phyloP scores from a whole-genome alignment of 2,888 invertebrate species.

The Amphipoea oculea region DNA sequence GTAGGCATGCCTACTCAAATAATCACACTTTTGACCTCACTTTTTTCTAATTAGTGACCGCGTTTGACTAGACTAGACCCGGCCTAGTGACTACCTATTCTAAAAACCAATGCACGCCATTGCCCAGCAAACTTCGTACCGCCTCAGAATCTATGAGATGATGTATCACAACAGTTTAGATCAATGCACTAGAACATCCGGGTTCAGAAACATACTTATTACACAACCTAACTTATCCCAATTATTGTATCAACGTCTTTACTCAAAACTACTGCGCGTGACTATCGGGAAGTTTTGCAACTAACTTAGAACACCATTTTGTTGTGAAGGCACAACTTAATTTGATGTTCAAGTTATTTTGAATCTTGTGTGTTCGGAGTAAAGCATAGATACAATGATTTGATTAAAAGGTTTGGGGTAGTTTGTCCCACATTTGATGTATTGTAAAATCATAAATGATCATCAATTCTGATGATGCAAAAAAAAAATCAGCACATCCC shows the following conservation, averaged over 20 bases:
- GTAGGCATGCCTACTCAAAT: too few relatives aligned
- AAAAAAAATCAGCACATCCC: too few relatives aligned
- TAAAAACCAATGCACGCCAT: too few relatives aligned
- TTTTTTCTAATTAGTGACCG: too few relatives aligned
- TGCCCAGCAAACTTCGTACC: too few relatives aligned
- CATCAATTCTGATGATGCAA: too few relatives aligned
- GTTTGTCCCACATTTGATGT: not conserved
- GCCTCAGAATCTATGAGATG: too few relatives aligned
- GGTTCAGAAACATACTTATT: not conserved
- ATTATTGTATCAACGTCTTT: constrained; percentile 37
- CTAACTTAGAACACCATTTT: constrained; percentile 18
- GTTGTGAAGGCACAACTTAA: constrained; percentile 26
- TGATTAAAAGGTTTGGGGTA: not conserved
- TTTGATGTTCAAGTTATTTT: constrained; percentile 34
- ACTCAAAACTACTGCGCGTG: constrained; percentile 22
- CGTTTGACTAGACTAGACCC: too few relatives aligned
- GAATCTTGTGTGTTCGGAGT: constrained; percentile 22
- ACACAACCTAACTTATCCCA: not conserved
- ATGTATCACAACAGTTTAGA: not conserved
- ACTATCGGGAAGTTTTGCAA: constrained; percentile 14
- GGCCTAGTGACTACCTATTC: too few relatives aligned
- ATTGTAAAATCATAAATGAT: not conserved
- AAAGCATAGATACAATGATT: constrained; percentile 4
- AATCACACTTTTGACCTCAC: too few relatives aligned
- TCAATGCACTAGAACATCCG: not conserved